Evolutionary conservation across 2,113 vertebrate genomes (phyloP), one percentile per base, ranked within the genome.

Genomic region (Elephantulus edwardii): DNA sequence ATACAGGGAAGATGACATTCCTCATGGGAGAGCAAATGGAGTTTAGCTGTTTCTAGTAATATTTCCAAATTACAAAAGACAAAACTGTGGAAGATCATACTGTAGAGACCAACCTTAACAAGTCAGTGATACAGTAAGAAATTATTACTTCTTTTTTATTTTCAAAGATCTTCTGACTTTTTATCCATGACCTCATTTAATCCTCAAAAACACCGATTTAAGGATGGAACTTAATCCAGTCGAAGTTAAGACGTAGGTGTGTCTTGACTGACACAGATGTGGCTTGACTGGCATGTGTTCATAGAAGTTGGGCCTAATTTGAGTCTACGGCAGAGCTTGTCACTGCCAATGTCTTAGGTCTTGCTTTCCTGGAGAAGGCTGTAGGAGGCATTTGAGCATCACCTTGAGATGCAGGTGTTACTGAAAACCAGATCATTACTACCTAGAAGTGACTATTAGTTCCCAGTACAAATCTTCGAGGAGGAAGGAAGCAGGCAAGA

Each of bases 321-420:
- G 16, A 50, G 9, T 50, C 8, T 16, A 50, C 8, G 48, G 48
- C 48, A 50, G 48, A 8, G 16, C 16, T 50, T 50, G 9, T 50
- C 48, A 50, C 48, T 50, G 16, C 48, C 48, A 50, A 16, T 50
- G 48, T 8, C 16, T 50, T 16, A 8, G 48, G 48, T n/a, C n/a
- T n/a, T n/a, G n/a, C n/a, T n/a, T n/a, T n/a, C n/a, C n/a, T n/a
- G n/a, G n/a, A n/a, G n/a, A n/a, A n/a, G n/a, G n/a, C n/a, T n/a
- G n/a, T n/a, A n/a, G n/a, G n/a, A n/a, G n/a, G n/a, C n/a, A n/a
- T n/a, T n/a, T n/a, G n/a, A n/a, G n/a, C n/a, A n/a, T n/a, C n/a
- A n/a, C n/a, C n/a, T n/a, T n/a, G n/a, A n/a, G n/a, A n/a, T n/a
- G 44, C 91, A 94, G 88, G 88, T 87, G 19, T 82, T 80, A 40